Percentiles rank a stretch among this genome's conserved stretches.
phyloP scores from a whole-genome alignment of 2,888 invertebrate species.

The Thymelicus acteon region DNA sequence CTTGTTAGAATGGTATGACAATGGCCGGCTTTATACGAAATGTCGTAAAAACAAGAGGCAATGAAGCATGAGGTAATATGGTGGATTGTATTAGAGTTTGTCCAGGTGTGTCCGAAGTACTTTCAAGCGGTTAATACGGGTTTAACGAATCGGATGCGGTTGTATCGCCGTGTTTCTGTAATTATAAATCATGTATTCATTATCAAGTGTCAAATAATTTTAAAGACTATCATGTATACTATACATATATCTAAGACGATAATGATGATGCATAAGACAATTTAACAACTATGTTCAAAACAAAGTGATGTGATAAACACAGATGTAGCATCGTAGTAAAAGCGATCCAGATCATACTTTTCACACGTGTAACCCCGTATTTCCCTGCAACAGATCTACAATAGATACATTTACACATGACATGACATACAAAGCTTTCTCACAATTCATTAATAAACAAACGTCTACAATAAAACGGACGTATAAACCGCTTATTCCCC shows the following conservation, averaged over 20 bases:
- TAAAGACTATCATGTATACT: too few relatives aligned
- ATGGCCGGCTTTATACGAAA: constrained; percentile 16
- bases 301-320: background rate
- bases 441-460: constrained; percentile 64
- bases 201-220: constrained; percentile 6
- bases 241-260: too few relatives aligned
- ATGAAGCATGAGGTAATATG: constrained; percentile 65
- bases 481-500: constrained; percentile 49
- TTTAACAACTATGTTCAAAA: too few relatives aligned
- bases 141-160: constrained; percentile 54
- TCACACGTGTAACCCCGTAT: constrained; percentile 42
- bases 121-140: constrained; percentile 64
- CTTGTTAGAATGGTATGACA: constrained; percentile 2
- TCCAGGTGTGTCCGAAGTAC: constrained; percentile 63
- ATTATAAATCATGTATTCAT: background rate
- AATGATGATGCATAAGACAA: too few relatives aligned
- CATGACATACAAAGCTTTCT: constrained; percentile 53
- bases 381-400: constrained; percentile 40
- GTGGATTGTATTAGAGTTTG: constrained; percentile 51
- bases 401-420: constrained; percentile 45
- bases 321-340: constrained; percentile 18
- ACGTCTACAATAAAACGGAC: constrained; percentile 54
- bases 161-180: constrained; percentile 51
- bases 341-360: constrained; percentile 44
- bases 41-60: constrained; percentile 40